Percentiles rank a stretch among this genome's conserved stretches.
phyloP scores from a whole-genome alignment of 2,113 vertebrate genomes.

The Tetrax tetrax region DNA sequence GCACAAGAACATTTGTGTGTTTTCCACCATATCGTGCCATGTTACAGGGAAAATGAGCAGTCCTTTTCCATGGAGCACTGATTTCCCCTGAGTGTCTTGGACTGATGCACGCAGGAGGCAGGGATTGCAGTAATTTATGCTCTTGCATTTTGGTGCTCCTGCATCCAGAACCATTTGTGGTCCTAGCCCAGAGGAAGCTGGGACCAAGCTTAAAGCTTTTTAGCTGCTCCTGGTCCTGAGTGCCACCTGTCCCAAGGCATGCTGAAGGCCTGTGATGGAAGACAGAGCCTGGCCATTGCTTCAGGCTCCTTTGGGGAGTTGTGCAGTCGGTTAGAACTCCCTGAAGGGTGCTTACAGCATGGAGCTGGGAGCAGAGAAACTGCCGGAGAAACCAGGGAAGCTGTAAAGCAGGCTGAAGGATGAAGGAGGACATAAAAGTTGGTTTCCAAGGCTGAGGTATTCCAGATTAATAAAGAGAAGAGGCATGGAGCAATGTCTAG shows the following conservation, averaged over 20 bases:
- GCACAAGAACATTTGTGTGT: neutral
- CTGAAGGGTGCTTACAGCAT: neutral
- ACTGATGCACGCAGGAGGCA: neutral
- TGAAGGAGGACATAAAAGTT: neutral
- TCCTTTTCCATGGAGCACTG: neutral
- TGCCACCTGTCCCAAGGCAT: neutral
- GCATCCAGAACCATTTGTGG: neutral
- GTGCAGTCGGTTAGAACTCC: neutral
- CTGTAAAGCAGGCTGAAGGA: neutral
- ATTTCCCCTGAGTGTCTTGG: neutral
- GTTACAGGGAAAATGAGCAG: neutral
- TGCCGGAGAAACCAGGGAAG: neutral
- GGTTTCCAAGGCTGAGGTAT: neutral
- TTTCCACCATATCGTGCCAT: accelerated
- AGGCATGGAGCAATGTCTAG: neutral
- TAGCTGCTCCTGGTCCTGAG: neutral
- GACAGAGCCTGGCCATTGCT: neutral
- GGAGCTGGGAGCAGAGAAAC: neutral
- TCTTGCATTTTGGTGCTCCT: neutral
- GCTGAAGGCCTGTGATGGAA: neutral
- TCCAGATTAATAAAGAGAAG: neutral
- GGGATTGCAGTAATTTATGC: neutral
- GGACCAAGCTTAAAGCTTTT: neutral
- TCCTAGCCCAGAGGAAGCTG: neutral
- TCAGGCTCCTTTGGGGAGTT: neutral